Conservation (phyloP, 2,797 vertebrate genomes). For the Alauda arvensis region DNA sequence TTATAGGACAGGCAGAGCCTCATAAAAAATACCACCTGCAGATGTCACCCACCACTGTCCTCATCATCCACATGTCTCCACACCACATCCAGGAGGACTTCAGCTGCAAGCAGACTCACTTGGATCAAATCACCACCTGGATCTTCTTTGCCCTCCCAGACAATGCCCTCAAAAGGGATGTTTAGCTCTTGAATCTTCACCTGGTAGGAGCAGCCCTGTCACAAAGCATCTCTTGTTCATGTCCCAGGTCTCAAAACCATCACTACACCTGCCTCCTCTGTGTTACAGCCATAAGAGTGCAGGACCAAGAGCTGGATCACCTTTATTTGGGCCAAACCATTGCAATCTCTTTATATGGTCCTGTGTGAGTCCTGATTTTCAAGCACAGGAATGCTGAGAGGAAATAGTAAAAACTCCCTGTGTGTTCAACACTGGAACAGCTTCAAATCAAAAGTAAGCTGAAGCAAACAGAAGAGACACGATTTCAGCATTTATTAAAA, state of each 20-base stretch:
- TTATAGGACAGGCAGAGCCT: background rate
- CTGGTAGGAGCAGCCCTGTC: background rate
- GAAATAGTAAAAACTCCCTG: background rate
- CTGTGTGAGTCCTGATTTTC: background rate
- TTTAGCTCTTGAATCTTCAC: background rate
- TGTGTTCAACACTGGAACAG: background rate
- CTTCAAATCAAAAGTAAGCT: slow-evolving; percentile 6
- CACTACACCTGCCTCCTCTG: background rate
- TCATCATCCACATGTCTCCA: background rate
- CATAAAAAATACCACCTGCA: background rate
- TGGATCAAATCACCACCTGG: background rate
- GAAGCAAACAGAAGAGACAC: background rate
- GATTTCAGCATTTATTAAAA: background rate
- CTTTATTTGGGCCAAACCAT: slow-evolving; percentile 14
- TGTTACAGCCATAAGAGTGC: background rate
- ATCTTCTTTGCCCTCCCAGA: background rate
- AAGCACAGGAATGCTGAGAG: slow-evolving; percentile 4
- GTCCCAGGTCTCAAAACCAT: background rate
- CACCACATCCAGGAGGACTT: background rate
- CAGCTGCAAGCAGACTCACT: background rate
- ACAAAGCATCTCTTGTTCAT: background rate
- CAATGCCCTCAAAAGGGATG: background rate
- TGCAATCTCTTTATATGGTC: slow-evolving; percentile 13
- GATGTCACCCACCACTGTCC: background rate
- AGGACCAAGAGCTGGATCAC: background rate